Evolutionary conservation across 2,888 invertebrate species (phyloP).

Genomic region (Aphodius sticticus): DNA sequence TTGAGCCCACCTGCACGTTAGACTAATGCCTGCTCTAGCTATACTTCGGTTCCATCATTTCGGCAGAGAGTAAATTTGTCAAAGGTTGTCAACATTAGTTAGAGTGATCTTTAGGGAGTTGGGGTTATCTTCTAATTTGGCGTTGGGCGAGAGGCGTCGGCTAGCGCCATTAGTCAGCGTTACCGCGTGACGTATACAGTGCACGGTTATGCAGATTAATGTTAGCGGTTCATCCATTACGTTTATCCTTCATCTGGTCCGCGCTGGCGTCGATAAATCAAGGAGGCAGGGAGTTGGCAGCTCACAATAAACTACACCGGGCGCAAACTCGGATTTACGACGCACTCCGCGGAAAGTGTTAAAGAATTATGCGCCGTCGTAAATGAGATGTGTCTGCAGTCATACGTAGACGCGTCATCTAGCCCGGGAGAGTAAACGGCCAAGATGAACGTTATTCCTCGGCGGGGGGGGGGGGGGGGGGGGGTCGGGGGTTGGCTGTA

Average conservation of each 20-base stretch:
- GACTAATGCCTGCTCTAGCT: no score
- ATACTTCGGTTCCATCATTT: not conserved
- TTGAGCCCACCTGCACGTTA: no score
- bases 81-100: not conserved
- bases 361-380: conserved; percentile 64
- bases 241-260: conserved; percentile 56
- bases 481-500: conserved; percentile 30
- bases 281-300: conserved; percentile 47
- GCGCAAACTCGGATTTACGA: conserved; percentile 59
- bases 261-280: conserved; percentile 55
- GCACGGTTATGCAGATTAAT: conserved; percentile 43
- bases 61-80: not conserved
- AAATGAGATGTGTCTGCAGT: conserved; percentile 65
- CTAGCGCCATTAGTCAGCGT: conserved; percentile 9
- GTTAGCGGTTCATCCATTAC: conserved; percentile 54
- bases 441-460: conserved; percentile 58
- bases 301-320: conserved; percentile 53
- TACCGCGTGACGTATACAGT: conserved; percentile 24
- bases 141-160: conserved; percentile 8
- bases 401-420: conserved; percentile 58
- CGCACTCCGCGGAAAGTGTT: conserved; percentile 61
- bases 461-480: not conserved
- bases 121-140: conserved; percentile 6
- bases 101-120: not conserved
- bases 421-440: conserved; percentile 58